Base-by-base conservation (phyloP, 2,113 vertebrate species). In the Apistogramma diplotaenia region DNA sequence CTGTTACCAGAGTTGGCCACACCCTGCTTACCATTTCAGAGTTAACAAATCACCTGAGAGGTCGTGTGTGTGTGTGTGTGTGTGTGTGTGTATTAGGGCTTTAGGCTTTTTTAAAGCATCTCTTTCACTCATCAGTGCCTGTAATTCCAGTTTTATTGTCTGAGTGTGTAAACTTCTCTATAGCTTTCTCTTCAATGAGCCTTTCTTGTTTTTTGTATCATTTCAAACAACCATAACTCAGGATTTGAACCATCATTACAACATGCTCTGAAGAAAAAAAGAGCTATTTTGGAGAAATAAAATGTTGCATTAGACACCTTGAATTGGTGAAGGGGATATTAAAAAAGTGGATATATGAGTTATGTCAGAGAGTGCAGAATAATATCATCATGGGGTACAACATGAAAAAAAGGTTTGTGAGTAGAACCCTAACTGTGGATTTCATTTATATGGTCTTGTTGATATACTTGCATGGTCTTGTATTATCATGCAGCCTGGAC, bases 1-100 rank as follows among this genome's bases (percentile, higher is more conserved):
- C 35, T 60, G 74, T 84, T 88, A 87, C 90, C 92, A 86, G 82
- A 88, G 88, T 90, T 76, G 72, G 60, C 78, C 89, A 46, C 92
- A 89, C 91, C 91, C 89, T 60, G 65, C 74, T 25, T 84, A 13
- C 53, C 74, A 15, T 73, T 77, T 57, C 71, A 85, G 51, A 81
- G 51, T 23, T 54, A 40, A 25, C 72, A 4, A 59, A 60, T 51
- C 75, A 70, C 61, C 43, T 56, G 57, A 53, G 74, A 74, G 21
- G 18, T 43, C 37, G 40, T 4, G 40, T 13, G 40, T 43, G 12
- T 43, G 40, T 43, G 46, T 43, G 76, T 61, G 74, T 71, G 37
- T 60, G 21, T 76, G 31, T 71, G 56, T 59, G 61, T 62, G 65
- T 80, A 9, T 76, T 37, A 59, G 27, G 37, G 78, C 23, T 67